Evolutionary conservation across 2,888 invertebrate species (phyloP), one percentile per base, ranked within the genome.

Genomic region (Ophion slaviceki): DNA sequence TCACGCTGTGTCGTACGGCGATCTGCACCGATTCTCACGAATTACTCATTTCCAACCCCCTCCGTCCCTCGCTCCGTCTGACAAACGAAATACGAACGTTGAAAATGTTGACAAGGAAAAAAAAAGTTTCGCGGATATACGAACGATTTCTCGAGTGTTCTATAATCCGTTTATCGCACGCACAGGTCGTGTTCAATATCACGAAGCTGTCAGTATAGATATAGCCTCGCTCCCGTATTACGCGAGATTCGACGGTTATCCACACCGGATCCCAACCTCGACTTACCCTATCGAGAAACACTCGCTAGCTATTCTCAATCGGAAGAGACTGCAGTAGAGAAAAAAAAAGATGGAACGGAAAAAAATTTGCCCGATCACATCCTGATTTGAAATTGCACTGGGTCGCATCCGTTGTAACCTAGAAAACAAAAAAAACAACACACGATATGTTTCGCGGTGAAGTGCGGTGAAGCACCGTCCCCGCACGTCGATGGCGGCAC

Each of bases 371-470:
- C 72, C 76, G 66, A 67, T 86, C 82, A 86, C 85, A 86, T 80
- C 76, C 71, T 77, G 74, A 86, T 86, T 86, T 86, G 53, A 83
- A 86, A 86, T 83, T 77, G 67, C 80, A 86, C 80, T 83, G 72
- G 72, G 72, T 53, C 53, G 53, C 53, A 53, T 14, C 17, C 53
- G 47, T 80, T 61, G 74, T 86, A 83, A 86, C 86, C 86, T 80
- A 82, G 68, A 78, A 78, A 8, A 61, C 7, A 10, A 78, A 78
- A 8, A 61, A 20, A 24, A 24, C 61, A 24, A 24, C 28, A 47
- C 47, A 45, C 24, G 14, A 53, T 70, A 47, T 72, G 20, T 61
- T 70, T 79, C 53, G 62, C 72, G 40, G 45, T 7, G 14, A 75
- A 57, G 17, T 61, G n/a, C 61, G n/a, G 53, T 2, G 61, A 68